These are phyloP conservation scores for Lucilia sericata DNA, from an alignment of 1,140 invertebrate species.

Conservation along the genomic window DNA sequence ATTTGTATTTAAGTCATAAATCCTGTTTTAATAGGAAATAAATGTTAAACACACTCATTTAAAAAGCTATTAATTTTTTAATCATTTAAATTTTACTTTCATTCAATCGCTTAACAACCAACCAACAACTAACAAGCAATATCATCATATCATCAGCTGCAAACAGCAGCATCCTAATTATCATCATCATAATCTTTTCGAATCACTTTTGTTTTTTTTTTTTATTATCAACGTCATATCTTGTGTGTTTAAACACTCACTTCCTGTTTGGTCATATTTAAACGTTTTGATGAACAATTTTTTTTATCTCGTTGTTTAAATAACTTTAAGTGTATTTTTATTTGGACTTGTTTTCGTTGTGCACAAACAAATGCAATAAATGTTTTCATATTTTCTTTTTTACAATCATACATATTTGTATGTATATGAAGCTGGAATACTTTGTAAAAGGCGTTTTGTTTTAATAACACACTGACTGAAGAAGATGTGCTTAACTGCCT, in stretches of 20 bases:
- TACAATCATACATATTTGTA: too few species aligned
- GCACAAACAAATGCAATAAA: too few species aligned
- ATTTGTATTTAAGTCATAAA: too few species aligned
- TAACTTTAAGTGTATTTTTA: not conserved
- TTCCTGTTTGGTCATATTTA: slow-evolving; percentile 17
- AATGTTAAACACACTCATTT: not conserved
- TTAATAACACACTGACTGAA: slow-evolving; percentile 38
- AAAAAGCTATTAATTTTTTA: not conserved
- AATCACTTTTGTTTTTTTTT: slow-evolving; percentile 1
- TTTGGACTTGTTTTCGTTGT: not conserved
- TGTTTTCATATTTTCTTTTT: too few species aligned
- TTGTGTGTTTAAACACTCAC: not conserved
- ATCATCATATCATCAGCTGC: too few species aligned
- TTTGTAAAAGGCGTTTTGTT: not conserved
- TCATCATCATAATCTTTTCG: not conserved
- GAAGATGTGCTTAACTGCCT: not conserved
- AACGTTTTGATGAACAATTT: not conserved
- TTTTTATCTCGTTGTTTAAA: too few species aligned
- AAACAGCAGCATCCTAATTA: not conserved
- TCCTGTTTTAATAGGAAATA: too few species aligned
- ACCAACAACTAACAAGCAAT: not conserved
- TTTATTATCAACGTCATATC: not conserved
- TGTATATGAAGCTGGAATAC: too few species aligned
- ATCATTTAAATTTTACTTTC: slow-evolving; percentile 13
- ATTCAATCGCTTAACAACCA: not conserved